These are phyloP conservation scores for Mus minutoides DNA, from an alignment of 2,797 vertebrate species.

Conservation along the genomic window DNA sequence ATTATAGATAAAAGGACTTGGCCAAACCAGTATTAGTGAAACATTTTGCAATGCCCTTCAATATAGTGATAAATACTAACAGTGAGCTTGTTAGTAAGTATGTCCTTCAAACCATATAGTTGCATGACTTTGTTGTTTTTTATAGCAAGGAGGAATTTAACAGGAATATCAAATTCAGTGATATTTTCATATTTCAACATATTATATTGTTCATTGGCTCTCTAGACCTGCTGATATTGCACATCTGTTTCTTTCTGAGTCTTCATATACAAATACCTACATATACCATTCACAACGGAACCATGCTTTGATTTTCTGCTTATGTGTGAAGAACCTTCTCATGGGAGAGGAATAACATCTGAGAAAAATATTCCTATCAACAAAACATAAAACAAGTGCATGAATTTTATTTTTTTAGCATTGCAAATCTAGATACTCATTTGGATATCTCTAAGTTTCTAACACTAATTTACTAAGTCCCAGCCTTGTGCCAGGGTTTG, in stretches of 20 bases:
- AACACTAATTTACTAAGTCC: neutral
- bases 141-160: neutral
- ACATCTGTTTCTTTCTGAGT: neutral
- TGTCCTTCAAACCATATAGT: neutral
- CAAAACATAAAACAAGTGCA: neutral
- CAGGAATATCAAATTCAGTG: neutral
- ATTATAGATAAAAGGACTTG: neutral
- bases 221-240: neutral
- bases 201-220: neutral
- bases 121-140: neutral
- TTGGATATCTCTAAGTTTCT: neutral
- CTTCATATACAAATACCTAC: too few species aligned
- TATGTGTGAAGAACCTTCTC: neutral
- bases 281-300: neutral
- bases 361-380: neutral
- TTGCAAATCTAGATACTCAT: neutral
- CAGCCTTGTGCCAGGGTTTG: neutral
- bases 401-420: neutral
- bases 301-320: too few species aligned
- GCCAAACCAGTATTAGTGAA: neutral
- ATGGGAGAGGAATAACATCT: neutral
- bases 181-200: neutral
- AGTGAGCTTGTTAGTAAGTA: neutral
- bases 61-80: neutral
- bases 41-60: neutral